Base-by-base conservation (phyloP, 2,113 vertebrate genomes). In the Solenodon paradoxus region DNA sequence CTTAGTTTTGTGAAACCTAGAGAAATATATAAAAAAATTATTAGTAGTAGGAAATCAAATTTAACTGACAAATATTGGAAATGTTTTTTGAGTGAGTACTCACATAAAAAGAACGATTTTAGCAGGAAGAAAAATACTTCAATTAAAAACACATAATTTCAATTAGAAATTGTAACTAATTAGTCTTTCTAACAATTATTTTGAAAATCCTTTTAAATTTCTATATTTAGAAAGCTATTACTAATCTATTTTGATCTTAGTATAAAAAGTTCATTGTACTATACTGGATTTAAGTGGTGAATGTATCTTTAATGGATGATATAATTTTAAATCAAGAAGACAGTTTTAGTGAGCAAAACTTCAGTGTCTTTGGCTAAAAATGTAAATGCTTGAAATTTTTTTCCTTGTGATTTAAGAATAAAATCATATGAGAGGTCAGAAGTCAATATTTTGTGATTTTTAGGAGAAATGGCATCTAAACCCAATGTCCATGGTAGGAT, bases 31-130 rank as follows among this genome's bases (percentile, higher is more conserved):
- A 26, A 47, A 24, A 45, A 66, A 40, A 55, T 64, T 88, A 28
- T 66, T 85, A 40, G 74, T 72, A 68, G 26, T 42, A 78, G 30
- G 81, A 61, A 80, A 78, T 88, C 47, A 94, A 64, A 78, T 22
- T 55, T 83, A 88, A 88, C 13, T 92, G 49, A 92, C 35, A 85
- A 74, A 68, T 80, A 35, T 74, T 94, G 94, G 63, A 72, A 40
- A 80, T 51, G 3, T 64, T 71, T 68, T 93, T 61, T 77, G 69
- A 42, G 11, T 53, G 17, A 68, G 11, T 88, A 66, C 15, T 80
- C 75, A 83, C 26, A 35, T 42, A 83, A 69, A 72, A 49, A 72
- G 42, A 86, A 87, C 47, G 24, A 35, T 49, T 94, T 77, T 71
- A 83, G 16, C n/a, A 79, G 66, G 26, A 77, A 45, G 22, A 59